Evolutionary conservation across 2,888 invertebrate genomes (phyloP).

Genomic region (Antitype chi): DNA sequence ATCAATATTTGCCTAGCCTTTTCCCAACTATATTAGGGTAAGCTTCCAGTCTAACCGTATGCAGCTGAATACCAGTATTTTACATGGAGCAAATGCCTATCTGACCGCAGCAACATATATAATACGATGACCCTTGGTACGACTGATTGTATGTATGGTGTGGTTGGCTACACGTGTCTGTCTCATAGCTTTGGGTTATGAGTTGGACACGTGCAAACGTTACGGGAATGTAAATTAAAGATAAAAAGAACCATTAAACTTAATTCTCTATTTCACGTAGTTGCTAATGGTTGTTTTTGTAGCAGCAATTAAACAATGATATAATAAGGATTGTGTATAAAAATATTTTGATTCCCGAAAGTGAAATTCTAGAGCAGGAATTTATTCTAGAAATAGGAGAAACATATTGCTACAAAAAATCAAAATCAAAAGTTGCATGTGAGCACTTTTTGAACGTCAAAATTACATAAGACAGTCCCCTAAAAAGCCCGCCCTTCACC

Average conservation of each 20-base stretch:
- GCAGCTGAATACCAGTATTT: no score
- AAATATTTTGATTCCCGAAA: background rate
- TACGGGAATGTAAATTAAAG: constrained; percentile 7
- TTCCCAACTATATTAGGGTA: no score
- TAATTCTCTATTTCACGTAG: constrained; percentile 1
- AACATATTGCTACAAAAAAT: background rate
- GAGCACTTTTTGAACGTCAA: no score
- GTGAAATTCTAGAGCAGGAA: background rate
- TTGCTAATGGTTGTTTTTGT: constrained; percentile 20
- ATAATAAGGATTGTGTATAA: background rate
- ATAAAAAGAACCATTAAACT: constrained; percentile 19
- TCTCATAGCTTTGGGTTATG: background rate
- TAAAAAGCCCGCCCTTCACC: no score
- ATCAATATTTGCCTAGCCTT: no score
- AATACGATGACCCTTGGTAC: no score
- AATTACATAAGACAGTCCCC: no score
- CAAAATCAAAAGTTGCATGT: no score
- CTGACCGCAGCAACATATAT: no score
- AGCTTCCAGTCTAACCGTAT: no score
- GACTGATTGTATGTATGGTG: background rate
- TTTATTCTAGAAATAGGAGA: background rate
- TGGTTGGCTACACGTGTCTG: constrained; percentile 5
- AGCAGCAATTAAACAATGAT: constrained; percentile 11
- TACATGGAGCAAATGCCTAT: no score
- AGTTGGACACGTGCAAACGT: background rate